A percentile compares a stretch with the other conserved stretches of the same genome.
phyloP scores from a whole-genome alignment of 2,797 vertebrate species.

The Mallotus villosus region DNA sequence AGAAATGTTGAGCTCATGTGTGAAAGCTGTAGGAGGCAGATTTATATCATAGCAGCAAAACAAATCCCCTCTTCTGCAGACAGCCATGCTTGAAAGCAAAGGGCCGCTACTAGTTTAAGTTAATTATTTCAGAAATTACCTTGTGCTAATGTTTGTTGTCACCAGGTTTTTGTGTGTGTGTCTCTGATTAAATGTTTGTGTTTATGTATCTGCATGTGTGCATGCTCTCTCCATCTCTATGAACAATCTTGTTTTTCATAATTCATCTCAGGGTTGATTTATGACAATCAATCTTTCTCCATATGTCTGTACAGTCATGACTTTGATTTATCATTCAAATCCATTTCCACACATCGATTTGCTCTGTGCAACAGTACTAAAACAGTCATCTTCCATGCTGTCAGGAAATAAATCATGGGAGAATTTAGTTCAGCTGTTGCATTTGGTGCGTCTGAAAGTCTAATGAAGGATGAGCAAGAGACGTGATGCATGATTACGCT shows the following conservation, averaged over 20 bases:
- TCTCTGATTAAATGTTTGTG: neutral
- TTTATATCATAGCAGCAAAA: conserved; percentile 11
- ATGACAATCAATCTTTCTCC: neutral
- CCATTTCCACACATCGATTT: neutral
- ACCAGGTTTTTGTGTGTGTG: neutral
- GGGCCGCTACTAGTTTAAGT: neutral
- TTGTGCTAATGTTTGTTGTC: neutral
- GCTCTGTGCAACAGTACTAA: neutral
- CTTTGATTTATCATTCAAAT: neutral
- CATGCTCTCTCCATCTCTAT: neutral
- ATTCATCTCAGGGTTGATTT: conserved; percentile 5
- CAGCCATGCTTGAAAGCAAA: neutral
- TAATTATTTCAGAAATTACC: neutral
- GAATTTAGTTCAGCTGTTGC: neutral
- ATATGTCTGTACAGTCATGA: neutral
- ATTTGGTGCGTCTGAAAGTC: neutral
- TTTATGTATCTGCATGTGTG: conserved; percentile 10
- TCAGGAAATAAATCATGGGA: neutral
- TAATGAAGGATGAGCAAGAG: neutral
- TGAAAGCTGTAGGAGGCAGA: conserved; percentile 13
- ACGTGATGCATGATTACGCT: neutral
- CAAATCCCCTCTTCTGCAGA: neutral
- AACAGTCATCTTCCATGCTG: neutral
- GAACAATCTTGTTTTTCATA: neutral
- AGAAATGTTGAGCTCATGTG: conserved; percentile 41